Evolutionary conservation across 2,888 invertebrate species (phyloP).

Genomic region (Abscondita cerata): DNA sequence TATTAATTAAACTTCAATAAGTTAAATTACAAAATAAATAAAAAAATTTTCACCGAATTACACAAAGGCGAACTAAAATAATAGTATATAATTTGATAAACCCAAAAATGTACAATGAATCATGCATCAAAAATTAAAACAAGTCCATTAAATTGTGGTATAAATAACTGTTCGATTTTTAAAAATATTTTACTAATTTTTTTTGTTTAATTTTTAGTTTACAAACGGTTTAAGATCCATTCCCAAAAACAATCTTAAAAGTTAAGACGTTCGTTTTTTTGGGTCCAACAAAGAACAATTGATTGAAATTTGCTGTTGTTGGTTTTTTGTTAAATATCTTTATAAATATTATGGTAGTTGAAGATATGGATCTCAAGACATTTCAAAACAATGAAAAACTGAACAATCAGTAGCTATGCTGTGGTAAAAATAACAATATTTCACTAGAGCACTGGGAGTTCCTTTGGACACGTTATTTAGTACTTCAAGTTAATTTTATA

Average conservation of each 20-base stretch:
- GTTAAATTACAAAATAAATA: not conserved
- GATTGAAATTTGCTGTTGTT: slow-evolving; percentile 45
- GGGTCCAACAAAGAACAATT: slow-evolving; percentile 48
- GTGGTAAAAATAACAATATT: slow-evolving; percentile 17
- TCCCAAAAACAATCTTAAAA: slow-evolving; percentile 43
- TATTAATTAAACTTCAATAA: slow-evolving; percentile 1
- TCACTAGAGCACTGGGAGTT: not conserved
- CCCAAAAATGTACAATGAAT: not conserved
- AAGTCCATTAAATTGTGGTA: not conserved
- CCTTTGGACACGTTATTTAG: slow-evolving; percentile 7
- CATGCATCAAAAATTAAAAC: slow-evolving; percentile 11
- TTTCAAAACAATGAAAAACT: slow-evolving; percentile 51
- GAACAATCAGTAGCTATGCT: slow-evolving; percentile 16
- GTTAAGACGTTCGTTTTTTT: slow-evolving; percentile 58
- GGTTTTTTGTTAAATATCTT: slow-evolving; percentile 55
- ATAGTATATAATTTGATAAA: not conserved
- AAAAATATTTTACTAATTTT: slow-evolving; percentile 56
- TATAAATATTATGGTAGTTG: slow-evolving; percentile 57
- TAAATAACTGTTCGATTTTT: slow-evolving; percentile 41
- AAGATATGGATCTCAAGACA: slow-evolving; percentile 60
- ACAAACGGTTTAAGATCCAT: slow-evolving; percentile 42
- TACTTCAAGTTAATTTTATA: slow-evolving; percentile 12
- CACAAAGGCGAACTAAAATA: not conserved
- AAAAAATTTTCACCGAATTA: not conserved
- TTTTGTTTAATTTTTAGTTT: slow-evolving; percentile 51